A percentile compares a stretch with the other conserved stretches of the same genome.
Evolutionary conservation across 2,888 invertebrate species (phyloP).

Genomic region (Incurvaria masculella): DNA sequence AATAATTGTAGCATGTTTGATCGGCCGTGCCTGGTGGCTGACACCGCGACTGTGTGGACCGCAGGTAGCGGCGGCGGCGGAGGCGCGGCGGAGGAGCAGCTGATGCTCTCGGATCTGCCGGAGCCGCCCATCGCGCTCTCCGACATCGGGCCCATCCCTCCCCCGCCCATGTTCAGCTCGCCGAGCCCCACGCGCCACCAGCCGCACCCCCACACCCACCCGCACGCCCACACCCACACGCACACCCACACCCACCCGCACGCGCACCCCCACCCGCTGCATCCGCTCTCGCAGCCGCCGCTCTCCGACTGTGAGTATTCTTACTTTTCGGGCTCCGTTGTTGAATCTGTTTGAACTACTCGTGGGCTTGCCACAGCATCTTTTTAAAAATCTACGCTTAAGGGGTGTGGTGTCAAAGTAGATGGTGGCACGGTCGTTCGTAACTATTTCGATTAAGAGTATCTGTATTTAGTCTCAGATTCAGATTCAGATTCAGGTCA

Average conservation of each 20-base stretch:
- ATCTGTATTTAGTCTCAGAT: too few species aligned
- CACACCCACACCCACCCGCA: conserved; percentile 24
- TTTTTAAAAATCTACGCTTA: too few species aligned
- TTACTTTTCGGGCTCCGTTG: too few species aligned
- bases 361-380: too few species aligned
- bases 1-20: too few species aligned
- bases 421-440: too few species aligned
- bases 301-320: conserved; percentile 47
- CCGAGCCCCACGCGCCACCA: conserved; percentile 66
- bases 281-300: conserved; percentile 26
- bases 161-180: conserved; percentile 94
- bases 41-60: too few species aligned
- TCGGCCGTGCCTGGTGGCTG: too few species aligned
- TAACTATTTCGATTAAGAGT: too few species aligned
- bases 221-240: conserved; percentile 25
- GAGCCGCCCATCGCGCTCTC: conserved; percentile 90
- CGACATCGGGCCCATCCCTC: conserved; percentile 91
- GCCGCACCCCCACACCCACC: conserved; percentile 30
- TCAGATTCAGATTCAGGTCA: too few species aligned
- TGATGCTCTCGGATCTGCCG: conserved; percentile 82
- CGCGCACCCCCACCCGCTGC: conserved; percentile 15
- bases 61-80: conserved; percentile 32
- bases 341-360: too few species aligned
- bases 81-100: conserved; percentile 42
- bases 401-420: too few species aligned